A percentile compares a stretch with the other conserved stretches of the same genome.
phyloP scores from a whole-genome alignment of 2,797 vertebrate genomes.

The Pseudochirops corinnae region DNA sequence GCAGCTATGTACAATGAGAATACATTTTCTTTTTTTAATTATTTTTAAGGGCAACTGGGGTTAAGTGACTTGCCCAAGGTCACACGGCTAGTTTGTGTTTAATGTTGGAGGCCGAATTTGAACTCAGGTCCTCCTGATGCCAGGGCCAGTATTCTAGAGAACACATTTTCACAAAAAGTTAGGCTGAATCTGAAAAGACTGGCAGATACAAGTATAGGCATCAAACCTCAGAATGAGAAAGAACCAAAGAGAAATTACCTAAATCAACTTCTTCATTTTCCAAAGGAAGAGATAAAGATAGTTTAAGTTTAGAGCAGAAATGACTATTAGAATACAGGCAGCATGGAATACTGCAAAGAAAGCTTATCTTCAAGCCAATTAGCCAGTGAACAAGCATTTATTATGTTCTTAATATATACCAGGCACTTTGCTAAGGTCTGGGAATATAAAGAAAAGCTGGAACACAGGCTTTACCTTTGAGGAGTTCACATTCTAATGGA shows the following conservation, averaged over 20 bases:
- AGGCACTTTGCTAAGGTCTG: too few species aligned
- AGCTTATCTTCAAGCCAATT: not conserved
- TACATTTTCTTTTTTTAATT: not conserved
- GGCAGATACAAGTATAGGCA: not conserved
- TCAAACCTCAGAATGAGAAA: not conserved
- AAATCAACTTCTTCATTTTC: not conserved
- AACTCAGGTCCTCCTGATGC: too few species aligned
- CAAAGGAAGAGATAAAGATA: not conserved
- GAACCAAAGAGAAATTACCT: not conserved
- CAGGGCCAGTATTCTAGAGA: not conserved
- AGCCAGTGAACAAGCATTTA: not conserved
- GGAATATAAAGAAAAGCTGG: too few species aligned
- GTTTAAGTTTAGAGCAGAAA: not conserved
- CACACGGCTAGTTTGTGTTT: too few species aligned
- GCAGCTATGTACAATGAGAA: not conserved
- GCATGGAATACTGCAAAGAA: not conserved
- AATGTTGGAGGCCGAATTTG: too few species aligned
- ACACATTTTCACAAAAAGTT: not conserved
- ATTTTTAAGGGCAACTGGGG: too few species aligned
- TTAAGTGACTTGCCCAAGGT: too few species aligned
- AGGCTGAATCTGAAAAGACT: not conserved
- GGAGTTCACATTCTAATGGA: too few species aligned
- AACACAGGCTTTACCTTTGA: too few species aligned
- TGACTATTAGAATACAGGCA: not conserved
- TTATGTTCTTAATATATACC: not conserved